Evolutionary conservation across 2,797 vertebrate genomes (phyloP).

Genomic region (Podarcis lilfordi): DNA sequence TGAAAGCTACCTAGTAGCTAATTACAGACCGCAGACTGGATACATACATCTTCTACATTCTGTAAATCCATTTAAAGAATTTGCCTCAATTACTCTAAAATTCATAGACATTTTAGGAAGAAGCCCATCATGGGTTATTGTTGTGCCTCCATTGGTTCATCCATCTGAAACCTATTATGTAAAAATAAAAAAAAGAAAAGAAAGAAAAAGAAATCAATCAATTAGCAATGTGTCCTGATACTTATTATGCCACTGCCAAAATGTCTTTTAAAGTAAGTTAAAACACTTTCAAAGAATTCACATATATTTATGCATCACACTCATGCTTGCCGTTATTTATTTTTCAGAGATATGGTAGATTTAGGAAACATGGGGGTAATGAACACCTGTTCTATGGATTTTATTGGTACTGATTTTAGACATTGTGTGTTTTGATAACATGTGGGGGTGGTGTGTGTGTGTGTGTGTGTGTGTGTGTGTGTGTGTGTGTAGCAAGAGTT

Average conservation of each 20-base stretch:
- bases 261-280: neutral
- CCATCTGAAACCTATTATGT: conserved; percentile 3
- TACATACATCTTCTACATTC: conserved; percentile 3
- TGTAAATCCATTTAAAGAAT: conserved; percentile 22
- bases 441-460: too few species aligned
- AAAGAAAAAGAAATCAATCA: neutral
- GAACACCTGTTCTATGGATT: neutral
- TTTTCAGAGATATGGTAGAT: neutral
- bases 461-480: too few species aligned
- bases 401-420: neutral
- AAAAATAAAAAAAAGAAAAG: neutral
- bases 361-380: neutral
- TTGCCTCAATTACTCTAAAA: conserved; percentile 3
- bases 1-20: conserved; percentile 20
- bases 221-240: neutral
- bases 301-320: neutral
- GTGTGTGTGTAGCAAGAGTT: too few species aligned
- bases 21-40: conserved; percentile 10
- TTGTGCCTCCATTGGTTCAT: conserved; percentile 2
- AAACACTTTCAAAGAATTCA: neutral
- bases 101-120: neutral
- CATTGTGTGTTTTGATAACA: neutral
- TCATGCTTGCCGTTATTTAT: neutral
- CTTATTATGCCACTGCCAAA: neutral
- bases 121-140: neutral